Base-by-base conservation (phyloP, 2,797 vertebrate genomes). In the Myoxocephalus aenaeus region DNA sequence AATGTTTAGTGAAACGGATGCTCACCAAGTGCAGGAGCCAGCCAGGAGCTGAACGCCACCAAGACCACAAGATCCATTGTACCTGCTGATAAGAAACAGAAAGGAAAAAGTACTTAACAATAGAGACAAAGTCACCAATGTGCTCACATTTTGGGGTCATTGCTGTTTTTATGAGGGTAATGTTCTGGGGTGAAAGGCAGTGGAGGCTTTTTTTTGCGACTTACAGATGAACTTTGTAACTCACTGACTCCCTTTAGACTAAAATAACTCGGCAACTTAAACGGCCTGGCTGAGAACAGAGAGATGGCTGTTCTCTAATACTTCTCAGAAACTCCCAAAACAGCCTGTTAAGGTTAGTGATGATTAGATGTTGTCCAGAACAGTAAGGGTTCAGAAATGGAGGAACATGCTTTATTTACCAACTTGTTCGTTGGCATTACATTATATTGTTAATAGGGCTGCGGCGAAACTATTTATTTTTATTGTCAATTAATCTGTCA, bases 21-120 rank as follows among this genome's bases (percentile, higher is more conserved):
- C 94, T 92, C 75, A 95, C 94, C 94, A 0, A 93, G 73, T 7
- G 89, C 92, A 72, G 93, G 91, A 78, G 90, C 80, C 68, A 93
- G 40, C 85, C 86, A 92, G 65, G 82, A 87, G 81, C 89, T 84
- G 61, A 95, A 68, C 0, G 83, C 88, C 75, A 93, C 79, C 80
- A 94, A 66, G 64, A 88, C 72, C 57, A 87, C 50, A 11, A 90
- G 84, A 70, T 93, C 92, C 94, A 95, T 95, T 29, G 56, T 82
- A 84, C 82, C 93, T 94, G 73, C 25, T 34, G 51, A 76, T 36
- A 40, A 62, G 25, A 77, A 59, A 69, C 18, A 73, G 66, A 68
- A 7, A 68, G 18, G 3, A 17, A 56, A 53, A 20, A 58, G 13
- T 13, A 1, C 42, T 25, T 4, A 13, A 56, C 5, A 40, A 12